Conservation (phyloP, 2,888 invertebrate species). For the Chrysomela aeneicollis region DNA sequence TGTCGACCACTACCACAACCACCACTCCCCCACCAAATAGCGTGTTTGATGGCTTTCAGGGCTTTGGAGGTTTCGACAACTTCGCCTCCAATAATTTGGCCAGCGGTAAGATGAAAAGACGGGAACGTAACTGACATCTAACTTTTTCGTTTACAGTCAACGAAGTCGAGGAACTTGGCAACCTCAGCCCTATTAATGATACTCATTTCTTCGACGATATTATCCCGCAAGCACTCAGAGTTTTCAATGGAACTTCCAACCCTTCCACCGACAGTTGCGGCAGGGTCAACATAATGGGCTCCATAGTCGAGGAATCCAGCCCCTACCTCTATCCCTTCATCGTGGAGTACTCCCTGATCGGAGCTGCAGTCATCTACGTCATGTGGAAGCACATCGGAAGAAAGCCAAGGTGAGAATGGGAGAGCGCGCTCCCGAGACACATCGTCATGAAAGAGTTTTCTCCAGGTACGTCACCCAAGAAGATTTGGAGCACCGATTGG, state of each 20-base stretch:
- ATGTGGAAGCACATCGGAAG: slow-evolving; percentile 97
- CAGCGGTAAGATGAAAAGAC: slow-evolving; percentile 49
- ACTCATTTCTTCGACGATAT: slow-evolving; percentile 54
- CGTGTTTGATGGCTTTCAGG: slow-evolving; percentile 54
- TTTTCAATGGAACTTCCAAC: slow-evolving; percentile 56
- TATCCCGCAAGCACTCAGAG: slow-evolving; percentile 55
- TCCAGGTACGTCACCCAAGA: slow-evolving; percentile 75
- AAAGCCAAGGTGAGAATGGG: slow-evolving; percentile 76
- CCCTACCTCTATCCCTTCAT: slow-evolving; percentile 96
- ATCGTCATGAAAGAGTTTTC: no score
- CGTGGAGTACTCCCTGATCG: slow-evolving; percentile 94
- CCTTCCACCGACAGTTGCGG: slow-evolving; percentile 71
- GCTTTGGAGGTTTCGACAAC: slow-evolving; percentile 59
- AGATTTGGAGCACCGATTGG: slow-evolving; percentile 86
- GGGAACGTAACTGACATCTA: neutral
- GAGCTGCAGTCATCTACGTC: slow-evolving; percentile 93
- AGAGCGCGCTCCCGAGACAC: no score
- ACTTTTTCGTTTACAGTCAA: slow-evolving; percentile 44
- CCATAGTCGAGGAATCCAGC: slow-evolving; percentile 90
- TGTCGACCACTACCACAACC: slow-evolving; percentile 56
- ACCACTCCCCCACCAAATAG: slow-evolving; percentile 36
- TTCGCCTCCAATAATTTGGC: slow-evolving; percentile 52
- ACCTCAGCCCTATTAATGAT: slow-evolving; percentile 43
- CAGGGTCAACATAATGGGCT: slow-evolving; percentile 89
- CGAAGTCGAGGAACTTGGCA: slow-evolving; percentile 43